phyloP scores from a whole-genome alignment of 2,113 vertebrate species.

The Cygnus buccinator region DNA sequence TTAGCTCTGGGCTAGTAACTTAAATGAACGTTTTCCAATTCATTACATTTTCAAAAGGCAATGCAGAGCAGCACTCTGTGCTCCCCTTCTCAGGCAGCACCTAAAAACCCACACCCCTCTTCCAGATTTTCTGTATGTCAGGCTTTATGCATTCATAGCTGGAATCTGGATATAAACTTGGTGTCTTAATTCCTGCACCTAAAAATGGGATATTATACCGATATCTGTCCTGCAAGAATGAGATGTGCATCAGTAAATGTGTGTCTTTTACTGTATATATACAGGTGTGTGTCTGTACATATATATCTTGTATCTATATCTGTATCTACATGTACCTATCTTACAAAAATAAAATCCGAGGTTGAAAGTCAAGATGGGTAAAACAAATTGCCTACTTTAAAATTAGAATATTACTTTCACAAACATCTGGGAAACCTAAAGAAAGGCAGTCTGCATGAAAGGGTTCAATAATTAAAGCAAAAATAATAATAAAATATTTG shows the following conservation, averaged over 20 bases:
- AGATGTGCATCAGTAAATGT: background rate
- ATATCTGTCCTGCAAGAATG: background rate
- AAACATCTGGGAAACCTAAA: background rate
- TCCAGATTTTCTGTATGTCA: background rate
- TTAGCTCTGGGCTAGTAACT: background rate
- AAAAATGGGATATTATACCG: background rate
- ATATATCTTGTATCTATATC: background rate
- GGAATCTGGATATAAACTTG: background rate
- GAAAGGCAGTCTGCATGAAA: background rate
- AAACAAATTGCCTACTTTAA: background rate
- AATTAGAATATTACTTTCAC: background rate
- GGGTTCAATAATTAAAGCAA: background rate
- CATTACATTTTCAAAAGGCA: background rate
- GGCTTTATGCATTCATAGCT: background rate
- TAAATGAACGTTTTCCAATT: background rate
- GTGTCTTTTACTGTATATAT: rapidly evolving
- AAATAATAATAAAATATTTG: background rate
- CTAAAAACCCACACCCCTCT: background rate
- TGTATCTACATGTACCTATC: background rate
- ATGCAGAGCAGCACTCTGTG: rapidly evolving
- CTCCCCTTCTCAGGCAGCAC: background rate
- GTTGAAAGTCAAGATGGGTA: background rate
- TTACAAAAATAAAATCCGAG: background rate
- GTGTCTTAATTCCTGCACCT: background rate
- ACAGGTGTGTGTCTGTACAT: background rate